Conservation (phyloP, 2,113 vertebrate species). For the Puffinus mauretanicus region DNA sequence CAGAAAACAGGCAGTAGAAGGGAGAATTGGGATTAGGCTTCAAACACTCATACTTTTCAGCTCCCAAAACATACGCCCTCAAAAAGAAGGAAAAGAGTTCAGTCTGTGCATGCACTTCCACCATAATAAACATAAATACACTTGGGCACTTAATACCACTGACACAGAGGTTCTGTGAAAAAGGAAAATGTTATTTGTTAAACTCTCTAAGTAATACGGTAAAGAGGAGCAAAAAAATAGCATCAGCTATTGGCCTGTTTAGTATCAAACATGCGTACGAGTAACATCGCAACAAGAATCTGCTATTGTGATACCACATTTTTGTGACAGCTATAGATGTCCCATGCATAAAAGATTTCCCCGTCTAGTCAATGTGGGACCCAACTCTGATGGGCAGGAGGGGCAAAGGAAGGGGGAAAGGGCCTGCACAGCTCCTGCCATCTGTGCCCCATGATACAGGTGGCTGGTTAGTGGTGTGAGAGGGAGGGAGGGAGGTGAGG, state of each 20-base stretch:
- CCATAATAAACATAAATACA: conserved; percentile 9
- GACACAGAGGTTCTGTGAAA: not conserved
- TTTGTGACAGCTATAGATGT: not conserved
- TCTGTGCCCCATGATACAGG: too few relatives aligned
- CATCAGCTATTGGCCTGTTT: not conserved
- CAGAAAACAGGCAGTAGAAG: not conserved
- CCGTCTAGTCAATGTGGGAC: fast-evolving
- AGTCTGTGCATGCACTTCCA: not conserved
- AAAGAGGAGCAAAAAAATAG: not conserved
- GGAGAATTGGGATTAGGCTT: not conserved
- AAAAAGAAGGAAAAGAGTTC: not conserved
- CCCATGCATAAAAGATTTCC: not conserved
- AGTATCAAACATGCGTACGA: not conserved
- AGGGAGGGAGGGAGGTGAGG: not conserved
- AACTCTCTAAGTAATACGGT: not conserved
- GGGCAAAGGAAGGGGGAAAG: not conserved
- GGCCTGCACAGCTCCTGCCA: not conserved
- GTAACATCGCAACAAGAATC: not conserved
- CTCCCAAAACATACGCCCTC: conserved; percentile 13
- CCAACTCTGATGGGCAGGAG: not conserved
- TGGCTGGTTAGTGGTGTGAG: not conserved
- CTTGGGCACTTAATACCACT: not conserved
- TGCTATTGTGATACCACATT: not conserved
- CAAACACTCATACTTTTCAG: not conserved
- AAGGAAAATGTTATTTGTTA: too few relatives aligned